Evolutionary conservation across 2,797 vertebrate species (phyloP).

Genomic region (Sebastes umbrosus): DNA sequence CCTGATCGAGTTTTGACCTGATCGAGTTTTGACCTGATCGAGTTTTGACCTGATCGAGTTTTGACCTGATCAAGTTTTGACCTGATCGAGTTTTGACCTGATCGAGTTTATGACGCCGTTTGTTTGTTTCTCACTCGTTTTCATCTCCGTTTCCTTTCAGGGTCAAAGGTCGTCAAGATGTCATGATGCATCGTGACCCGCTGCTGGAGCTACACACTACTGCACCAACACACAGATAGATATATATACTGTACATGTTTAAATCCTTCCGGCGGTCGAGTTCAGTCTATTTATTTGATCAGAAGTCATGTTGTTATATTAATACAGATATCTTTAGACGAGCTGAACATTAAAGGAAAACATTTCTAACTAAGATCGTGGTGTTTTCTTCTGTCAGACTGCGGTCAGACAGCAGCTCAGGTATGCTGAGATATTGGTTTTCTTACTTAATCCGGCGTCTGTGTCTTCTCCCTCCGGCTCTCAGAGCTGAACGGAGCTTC

Average conservation of each 20-base stretch:
- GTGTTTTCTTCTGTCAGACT: too few relatives aligned
- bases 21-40: not conserved
- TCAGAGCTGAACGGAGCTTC: not conserved
- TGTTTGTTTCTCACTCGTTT: not conserved
- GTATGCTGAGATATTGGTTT: slow-evolving; percentile 19
- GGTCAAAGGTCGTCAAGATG: slow-evolving; percentile 14
- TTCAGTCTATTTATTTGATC: slow-evolving; percentile 14
- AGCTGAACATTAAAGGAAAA: not conserved
- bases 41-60: not conserved
- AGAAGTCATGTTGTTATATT: not conserved
- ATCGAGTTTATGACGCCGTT: not conserved
- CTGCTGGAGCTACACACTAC: slow-evolving; percentile 20
- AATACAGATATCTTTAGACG: not conserved
- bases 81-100: not conserved
- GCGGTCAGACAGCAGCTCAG: not conserved
- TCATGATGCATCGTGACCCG: not conserved
- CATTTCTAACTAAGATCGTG: not conserved
- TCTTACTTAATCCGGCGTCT: slow-evolving; percentile 4
- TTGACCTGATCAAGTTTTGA: not conserved
- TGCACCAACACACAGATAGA: not conserved
- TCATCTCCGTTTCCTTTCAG: slow-evolving; percentile 7
- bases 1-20: not conserved
- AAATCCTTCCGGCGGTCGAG: not conserved
- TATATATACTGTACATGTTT: not conserved
- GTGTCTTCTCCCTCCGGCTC: not conserved